Evolutionary conservation across 2,113 vertebrate genomes (phyloP).

Genomic region (Periophthalmus modestus): DNA sequence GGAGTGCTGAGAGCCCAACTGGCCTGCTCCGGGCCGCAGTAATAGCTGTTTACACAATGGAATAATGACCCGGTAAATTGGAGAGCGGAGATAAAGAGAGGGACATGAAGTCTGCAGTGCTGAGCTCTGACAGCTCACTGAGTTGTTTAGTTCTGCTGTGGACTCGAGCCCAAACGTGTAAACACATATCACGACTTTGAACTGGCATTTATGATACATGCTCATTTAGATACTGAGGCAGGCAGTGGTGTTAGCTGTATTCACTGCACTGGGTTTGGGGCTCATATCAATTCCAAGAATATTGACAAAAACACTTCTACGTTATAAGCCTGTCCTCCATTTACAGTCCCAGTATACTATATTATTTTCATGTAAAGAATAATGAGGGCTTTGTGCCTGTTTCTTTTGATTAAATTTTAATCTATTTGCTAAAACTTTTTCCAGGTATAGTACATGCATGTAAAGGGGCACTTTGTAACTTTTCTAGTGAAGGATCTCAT

Average conservation of each 20-base stretch:
- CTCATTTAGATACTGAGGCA: neutral
- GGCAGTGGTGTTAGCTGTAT: neutral
- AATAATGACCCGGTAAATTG: constrained; percentile 61
- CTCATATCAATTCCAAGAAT: neutral
- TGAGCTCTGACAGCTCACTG: constrained; percentile 40
- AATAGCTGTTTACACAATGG: constrained; percentile 72
- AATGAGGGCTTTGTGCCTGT: neutral
- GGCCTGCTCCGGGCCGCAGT: constrained; percentile 41
- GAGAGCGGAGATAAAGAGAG: constrained; percentile 24
- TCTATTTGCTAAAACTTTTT: neutral
- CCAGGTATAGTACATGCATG: neutral
- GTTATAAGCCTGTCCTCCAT: neutral
- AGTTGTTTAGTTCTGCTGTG: constrained; percentile 38
- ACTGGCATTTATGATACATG: neutral
- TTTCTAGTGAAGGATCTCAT: no score
- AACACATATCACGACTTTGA: constrained; percentile 26
- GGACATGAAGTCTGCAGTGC: constrained; percentile 10
- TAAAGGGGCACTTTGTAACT: no score
- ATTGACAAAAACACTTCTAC: neutral
- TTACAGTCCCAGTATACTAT: neutral
- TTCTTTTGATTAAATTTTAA: neutral
- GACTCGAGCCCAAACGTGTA: constrained; percentile 26
- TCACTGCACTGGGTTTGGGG: neutral
- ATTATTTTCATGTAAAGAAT: neutral
- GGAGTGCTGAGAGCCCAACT: constrained; percentile 44